Conservation (phyloP, 2,113 vertebrate species). For the Amblyopsis rosae region DNA sequence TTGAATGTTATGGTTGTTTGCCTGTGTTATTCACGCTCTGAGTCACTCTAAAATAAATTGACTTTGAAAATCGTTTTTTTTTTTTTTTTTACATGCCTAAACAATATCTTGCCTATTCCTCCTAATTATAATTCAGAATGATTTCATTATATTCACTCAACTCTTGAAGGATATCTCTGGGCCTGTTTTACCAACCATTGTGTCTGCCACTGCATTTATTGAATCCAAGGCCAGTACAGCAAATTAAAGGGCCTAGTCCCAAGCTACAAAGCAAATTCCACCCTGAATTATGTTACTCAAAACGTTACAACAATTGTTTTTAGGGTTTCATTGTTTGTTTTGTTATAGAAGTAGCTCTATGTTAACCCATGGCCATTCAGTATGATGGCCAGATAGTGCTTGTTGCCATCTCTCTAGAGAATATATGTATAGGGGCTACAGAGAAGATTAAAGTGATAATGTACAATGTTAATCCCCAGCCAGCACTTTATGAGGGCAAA, state of each 20-base stretch:
- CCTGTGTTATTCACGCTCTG: slow-evolving; percentile 23
- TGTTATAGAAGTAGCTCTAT: not conserved
- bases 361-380: slow-evolving; percentile 35
- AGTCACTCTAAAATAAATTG: slow-evolving; percentile 7
- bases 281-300: no score
- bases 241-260: not conserved
- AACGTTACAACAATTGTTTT: no score
- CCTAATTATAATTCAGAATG: slow-evolving; percentile 38
- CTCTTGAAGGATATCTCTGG: slow-evolving; percentile 18
- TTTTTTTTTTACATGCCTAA: not conserved
- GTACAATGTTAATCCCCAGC: slow-evolving; percentile 63
- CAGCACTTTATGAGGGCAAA: slow-evolving; percentile 57
- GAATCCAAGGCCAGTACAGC: not conserved
- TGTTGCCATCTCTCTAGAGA: slow-evolving; percentile 6
- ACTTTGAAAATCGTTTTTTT: no score
- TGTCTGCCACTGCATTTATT: slow-evolving; percentile 29
- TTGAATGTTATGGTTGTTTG: not conserved
- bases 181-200: slow-evolving; percentile 20
- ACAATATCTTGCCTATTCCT: slow-evolving; percentile 37
- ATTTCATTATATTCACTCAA: slow-evolving; percentile 36
- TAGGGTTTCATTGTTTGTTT: no score
- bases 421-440: slow-evolving; percentile 59
- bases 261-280: no score
- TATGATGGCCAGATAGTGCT: slow-evolving; percentile 8
- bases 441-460: slow-evolving; percentile 74